Evolutionary conservation across 30 jellyfish, hydroid and myxozoan genomes (phyloP), one percentile per base, ranked within the genome.

Genomic region (Aurelia sp.): DNA sequence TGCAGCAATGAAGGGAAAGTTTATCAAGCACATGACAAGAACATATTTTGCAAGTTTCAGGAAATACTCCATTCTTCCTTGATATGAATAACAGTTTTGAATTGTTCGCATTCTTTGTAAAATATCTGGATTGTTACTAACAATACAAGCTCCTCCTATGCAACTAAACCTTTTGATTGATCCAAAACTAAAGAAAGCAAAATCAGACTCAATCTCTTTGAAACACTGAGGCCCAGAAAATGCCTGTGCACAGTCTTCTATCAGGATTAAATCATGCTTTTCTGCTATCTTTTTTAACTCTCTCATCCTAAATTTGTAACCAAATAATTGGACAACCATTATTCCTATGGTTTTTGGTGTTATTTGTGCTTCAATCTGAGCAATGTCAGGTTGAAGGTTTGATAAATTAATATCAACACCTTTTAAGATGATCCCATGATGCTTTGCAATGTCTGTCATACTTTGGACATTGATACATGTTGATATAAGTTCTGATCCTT

Each of bases 231-330:
- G 86, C 7, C 96, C 96, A 74, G 19, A 52, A 53, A 74, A 87
- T 59, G 85, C 90, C 40, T 87, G 96, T 11, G 96, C 96, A 87
- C 96, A 87, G 78, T 87, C 96, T 20, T 87, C 96, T 60, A 76
- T 77, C 58, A 87, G 21, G 9, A 87, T n/a, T 16, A 87, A 11
- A 52, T 69, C 58, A 68, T 76, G 86, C 52, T 74, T 75, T 58
- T 59, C 57, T 65, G 96, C 96, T n/a, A 87, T 18, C 30, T 31
- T 19, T 38, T 38, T 58, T 33, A 87, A 20, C 12, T 66, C 69
- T 15, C 21, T 31, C 10, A 74, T 67, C 21, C 69, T 76, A 66
- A 75, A 87, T 58, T 77, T 75, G 75, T 35, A 75, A 30, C 96
- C 96, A 87, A 60, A 87, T 8, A 87, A 85, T 65, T 87, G 96